Evolutionary conservation across 2,113 vertebrate species (phyloP).

Genomic region (Gnathonemus longibarbis): DNA sequence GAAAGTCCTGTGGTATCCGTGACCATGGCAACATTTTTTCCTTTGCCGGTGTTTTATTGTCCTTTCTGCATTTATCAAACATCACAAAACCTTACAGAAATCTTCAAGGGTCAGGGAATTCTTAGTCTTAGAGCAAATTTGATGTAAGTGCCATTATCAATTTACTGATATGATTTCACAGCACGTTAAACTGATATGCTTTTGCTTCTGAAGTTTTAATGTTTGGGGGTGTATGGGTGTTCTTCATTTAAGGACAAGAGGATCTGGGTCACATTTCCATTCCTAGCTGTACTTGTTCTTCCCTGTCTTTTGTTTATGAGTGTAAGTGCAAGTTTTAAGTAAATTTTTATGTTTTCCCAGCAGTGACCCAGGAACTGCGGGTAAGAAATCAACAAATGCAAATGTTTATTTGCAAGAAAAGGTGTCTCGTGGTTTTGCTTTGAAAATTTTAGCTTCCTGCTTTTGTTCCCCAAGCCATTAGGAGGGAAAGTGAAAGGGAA

Average conservation of each 20-base stretch:
- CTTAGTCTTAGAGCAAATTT: background rate
- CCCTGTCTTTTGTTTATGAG: background rate
- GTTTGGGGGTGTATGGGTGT: background rate
- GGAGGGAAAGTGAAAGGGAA: background rate
- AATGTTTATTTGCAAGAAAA: background rate
- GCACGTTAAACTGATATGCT: background rate
- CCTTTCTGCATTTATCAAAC: background rate
- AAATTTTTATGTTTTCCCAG: background rate
- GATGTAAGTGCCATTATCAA: background rate
- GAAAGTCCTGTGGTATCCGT: background rate
- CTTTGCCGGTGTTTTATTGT: slow-evolving; percentile 12
- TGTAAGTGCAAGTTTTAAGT: background rate
- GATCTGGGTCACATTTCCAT: background rate
- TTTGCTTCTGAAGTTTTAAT: background rate
- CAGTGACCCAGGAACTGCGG: background rate
- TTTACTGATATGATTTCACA: background rate
- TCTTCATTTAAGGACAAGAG: background rate
- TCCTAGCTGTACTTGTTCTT: background rate
- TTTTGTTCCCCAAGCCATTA: background rate
- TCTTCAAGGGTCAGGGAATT: background rate
- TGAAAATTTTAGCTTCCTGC: background rate
- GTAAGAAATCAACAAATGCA: background rate
- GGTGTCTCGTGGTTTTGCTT: background rate
- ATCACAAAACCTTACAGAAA: background rate
- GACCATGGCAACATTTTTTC: slow-evolving; percentile 32